Conservation (phyloP, 1,140 invertebrate genomes). For the Sipha flava region DNA sequence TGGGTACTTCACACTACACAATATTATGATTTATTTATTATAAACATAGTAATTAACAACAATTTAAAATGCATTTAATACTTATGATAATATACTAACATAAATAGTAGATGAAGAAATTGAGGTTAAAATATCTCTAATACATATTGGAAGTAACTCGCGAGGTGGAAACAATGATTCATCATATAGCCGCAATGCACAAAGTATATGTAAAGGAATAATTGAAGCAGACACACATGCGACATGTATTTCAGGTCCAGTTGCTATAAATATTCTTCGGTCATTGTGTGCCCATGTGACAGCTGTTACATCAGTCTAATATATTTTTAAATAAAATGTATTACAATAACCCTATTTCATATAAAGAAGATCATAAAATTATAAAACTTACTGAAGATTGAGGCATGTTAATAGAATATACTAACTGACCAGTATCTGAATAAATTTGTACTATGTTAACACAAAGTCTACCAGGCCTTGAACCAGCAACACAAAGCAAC, state of each 20-base stretch:
- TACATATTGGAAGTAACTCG: constrained; percentile 74
- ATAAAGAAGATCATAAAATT: neutral
- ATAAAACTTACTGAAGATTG: constrained; percentile 54
- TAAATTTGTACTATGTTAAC: constrained; percentile 70
- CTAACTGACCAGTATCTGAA: constrained; percentile 60
- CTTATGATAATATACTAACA: constrained; percentile 54
- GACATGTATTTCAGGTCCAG: constrained; percentile 78
- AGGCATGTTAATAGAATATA: constrained; percentile 68
- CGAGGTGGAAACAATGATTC: constrained; percentile 49
- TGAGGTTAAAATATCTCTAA: constrained; percentile 73
- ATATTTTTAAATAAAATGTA: constrained; percentile 33
- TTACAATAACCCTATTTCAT: neutral
- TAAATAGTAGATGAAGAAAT: constrained; percentile 93
- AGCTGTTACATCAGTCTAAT: constrained; percentile 74
- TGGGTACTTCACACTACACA: constrained; percentile 81
- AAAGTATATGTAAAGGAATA: constrained; percentile 79
- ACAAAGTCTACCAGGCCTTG: constrained; percentile 49
- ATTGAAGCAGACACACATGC: constrained; percentile 86
- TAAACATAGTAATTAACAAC: no score
- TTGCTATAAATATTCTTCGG: constrained; percentile 84
- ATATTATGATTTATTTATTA: neutral
- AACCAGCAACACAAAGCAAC: constrained; percentile 83
- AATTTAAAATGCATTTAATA: no score
- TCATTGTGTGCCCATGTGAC: constrained; percentile 98
- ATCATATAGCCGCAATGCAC: constrained; percentile 59